Base-by-base conservation (phyloP, 2,113 vertebrate genomes). In the Pituophis catenifer region DNA sequence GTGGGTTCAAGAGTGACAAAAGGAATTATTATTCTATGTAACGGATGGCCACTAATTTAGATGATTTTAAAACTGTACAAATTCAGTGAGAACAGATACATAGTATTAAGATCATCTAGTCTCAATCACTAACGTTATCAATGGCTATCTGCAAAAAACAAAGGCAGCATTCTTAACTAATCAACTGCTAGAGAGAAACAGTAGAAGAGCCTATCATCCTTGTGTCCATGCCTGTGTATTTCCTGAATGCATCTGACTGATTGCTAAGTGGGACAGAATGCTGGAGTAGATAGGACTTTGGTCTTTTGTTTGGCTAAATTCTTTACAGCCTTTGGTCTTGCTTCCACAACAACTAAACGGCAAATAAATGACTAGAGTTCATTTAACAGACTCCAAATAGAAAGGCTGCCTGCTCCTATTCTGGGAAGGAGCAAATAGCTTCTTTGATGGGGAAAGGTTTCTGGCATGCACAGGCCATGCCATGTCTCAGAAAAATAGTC, bases 351-450 rank as follows among this genome's bases (percentile, higher is more conserved):
- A 97, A 95, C 96, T 92, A 53, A 88, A 95, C 17, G 95, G 96
- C 93, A 97, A 96, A 90, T 95, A 97, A 96, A 94, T 93, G 95
- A 95, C 95, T 44, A 38, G 92, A 92, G 94, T 94, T 96, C 90
- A 89, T 65, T 95, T 96, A 94, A 88, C 44, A 8, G 75, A 94
- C 92, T 97, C 95, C 96, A 95, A 96, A 96, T 48, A 96, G 95
- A 95, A 90, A 98, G 95, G 92, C 94, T 93, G 96, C 91, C 96
- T 96, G 48, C 94, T 96, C 95, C 94, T 91, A 97, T 97, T 97
- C 95, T 96, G 97, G 95, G 94, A 93, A 95, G 93, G 95, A 94
- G 96, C 90, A 93, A 95, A 95, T n/a, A 95, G 92, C 55, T 95
- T 95, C 94, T 96, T 96, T 97, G 33, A 91, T 91, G 95, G 75